phyloP scores from a whole-genome alignment of 1,140 invertebrate genomes.

The Tenebrio molitor region DNA sequence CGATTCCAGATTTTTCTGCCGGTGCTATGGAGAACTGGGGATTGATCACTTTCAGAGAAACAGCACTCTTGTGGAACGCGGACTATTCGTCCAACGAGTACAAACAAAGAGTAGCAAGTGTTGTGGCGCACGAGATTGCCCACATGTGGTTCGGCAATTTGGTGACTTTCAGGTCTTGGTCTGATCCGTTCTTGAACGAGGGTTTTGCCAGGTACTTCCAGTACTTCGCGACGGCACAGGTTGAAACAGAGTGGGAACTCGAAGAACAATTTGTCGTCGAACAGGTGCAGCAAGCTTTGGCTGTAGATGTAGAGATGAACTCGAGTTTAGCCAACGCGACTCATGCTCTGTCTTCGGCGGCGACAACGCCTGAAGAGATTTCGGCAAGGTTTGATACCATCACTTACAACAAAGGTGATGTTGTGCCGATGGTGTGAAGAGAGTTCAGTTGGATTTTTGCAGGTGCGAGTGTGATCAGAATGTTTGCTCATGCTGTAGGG shows the following conservation, averaged over 20 bases:
- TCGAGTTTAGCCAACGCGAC: slow-evolving; percentile 73
- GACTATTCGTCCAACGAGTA: slow-evolving; percentile 64
- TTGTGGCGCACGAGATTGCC: slow-evolving; percentile 73
- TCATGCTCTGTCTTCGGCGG: slow-evolving; percentile 69
- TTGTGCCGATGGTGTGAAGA: neutral
- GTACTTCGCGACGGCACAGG: slow-evolving; percentile 59
- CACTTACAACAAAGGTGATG: slow-evolving; percentile 73
- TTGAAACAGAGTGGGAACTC: slow-evolving; percentile 49
- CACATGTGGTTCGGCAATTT: slow-evolving; percentile 81
- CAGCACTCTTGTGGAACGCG: slow-evolving; percentile 69
- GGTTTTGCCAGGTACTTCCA: slow-evolving; percentile 67
- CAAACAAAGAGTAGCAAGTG: slow-evolving; percentile 67
- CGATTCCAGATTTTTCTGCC: slow-evolving; percentile 82
- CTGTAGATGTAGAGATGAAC: slow-evolving; percentile 75
- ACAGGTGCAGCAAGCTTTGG: slow-evolving; percentile 76
- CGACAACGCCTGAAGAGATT: slow-evolving; percentile 68
- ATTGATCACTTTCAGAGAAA: slow-evolving; percentile 76
- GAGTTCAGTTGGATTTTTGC: slow-evolving; percentile 1
- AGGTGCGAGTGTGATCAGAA: slow-evolving; percentile 77
- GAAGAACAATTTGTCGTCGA: slow-evolving; percentile 72
- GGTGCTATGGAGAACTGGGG: slow-evolving; percentile 92
- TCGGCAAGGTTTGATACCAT: slow-evolving; percentile 72
- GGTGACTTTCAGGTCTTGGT: slow-evolving; percentile 71
- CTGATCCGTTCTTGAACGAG: slow-evolving; percentile 67
- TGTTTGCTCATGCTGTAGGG: slow-evolving; percentile 81